Conservation (phyloP, 1,140 invertebrate genomes). For the Prorops nasuta region DNA sequence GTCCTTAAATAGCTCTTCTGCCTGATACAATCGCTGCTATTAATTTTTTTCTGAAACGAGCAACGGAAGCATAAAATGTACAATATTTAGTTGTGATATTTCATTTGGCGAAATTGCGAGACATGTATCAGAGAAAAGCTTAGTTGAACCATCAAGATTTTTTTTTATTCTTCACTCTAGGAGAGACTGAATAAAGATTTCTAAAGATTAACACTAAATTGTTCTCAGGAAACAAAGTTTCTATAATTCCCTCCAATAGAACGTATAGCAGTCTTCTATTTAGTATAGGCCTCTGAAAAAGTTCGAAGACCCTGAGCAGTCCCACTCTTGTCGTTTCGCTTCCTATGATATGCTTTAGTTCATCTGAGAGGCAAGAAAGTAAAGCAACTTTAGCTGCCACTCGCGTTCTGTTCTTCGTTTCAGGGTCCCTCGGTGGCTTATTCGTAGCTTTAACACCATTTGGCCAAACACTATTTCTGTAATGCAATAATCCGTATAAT, state of each 20-base stretch:
- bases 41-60: no score
- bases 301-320: constrained; percentile 83
- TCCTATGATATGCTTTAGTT: constrained; percentile 88
- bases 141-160: constrained; percentile 38
- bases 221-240: constrained; percentile 74
- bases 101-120: no score
- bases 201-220: constrained; percentile 65
- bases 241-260: constrained; percentile 79
- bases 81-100: no score
- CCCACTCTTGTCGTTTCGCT: constrained; percentile 85
- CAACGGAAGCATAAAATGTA: no score
- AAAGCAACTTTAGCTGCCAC: constrained; percentile 84
- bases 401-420: constrained; percentile 75
- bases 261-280: constrained; percentile 86
- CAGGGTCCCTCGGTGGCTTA: constrained; percentile 65
- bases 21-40: no score
- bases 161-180: constrained; percentile 43
- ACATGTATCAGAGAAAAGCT: no score
- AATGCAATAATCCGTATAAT: constrained; percentile 23
- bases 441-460: constrained; percentile 67
- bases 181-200: constrained; percentile 65
- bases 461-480: constrained; percentile 78
- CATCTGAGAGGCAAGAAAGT: constrained; percentile 75
- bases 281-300: constrained; percentile 82
- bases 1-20: no score